Evolutionary conservation across 2,113 vertebrate species (phyloP), one percentile per base, ranked within the genome.

Genomic region (Chionodraco myersi): DNA sequence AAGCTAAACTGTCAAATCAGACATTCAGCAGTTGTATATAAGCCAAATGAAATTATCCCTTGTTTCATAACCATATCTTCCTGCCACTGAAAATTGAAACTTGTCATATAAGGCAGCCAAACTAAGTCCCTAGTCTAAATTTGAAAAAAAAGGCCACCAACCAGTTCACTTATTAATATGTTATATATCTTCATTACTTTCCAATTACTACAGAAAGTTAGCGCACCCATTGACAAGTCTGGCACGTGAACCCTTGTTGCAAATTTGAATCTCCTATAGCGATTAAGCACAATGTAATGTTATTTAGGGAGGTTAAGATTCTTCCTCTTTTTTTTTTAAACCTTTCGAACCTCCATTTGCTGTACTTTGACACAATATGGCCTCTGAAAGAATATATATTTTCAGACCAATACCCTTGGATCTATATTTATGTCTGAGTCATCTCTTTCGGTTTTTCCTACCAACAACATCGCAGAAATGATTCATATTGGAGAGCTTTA

Each of bases 401-500:
- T 57, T 15, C 7, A 30, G 23, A 59, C 41, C 49, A 72, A 53
- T 16, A 64, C 7, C 58, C 18, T 48, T 5, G 1, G 10, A 75
- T 74, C 11, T 44, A 62, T 74, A 11, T 30, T 66, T 59, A 59
- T 47, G 21, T 57, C 51, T 56, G 18, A 79, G 9, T 82, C 23
- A 23, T 52, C 14, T 47, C 30, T 53, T 45, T 51, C 14, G n/a
- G 18, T 11, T 3, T n/a, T 75, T 58, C 60, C 51, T 14, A 68
- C 64, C 59, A 89, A 81, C 59, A 89, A 81, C 75, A 82, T 41
- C 6, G 6, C 80, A 80, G 84, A 86, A 92, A 88, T 77, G 83
- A 87, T 87, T 87, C 74, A 86, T 83, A 83, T 86, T 54, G 45
- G 83, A 76, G 59, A 76, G 80, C 77, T 86, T 90, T 88, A 76